Evolutionary conservation across 2,113 vertebrate species (phyloP), one percentile per base, ranked within the genome.

Genomic region (Athene noctua): DNA sequence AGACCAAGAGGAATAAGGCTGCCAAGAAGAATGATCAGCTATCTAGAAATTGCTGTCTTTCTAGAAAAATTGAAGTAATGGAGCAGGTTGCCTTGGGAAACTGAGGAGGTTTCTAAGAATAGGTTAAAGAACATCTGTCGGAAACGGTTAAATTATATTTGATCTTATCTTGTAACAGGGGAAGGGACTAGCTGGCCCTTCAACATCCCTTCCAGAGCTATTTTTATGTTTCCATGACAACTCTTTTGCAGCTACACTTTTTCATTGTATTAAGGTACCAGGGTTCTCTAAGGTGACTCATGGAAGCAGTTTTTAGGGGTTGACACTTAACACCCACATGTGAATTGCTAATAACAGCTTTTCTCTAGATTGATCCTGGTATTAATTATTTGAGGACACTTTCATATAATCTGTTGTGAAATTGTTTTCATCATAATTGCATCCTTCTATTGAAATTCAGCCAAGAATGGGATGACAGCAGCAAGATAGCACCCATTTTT

Each of bases 181-280:
- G 78, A 96, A 95, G 74, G 67, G 93, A 91, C 92, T 97, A 88
- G 14, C 57, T 88, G 84, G 65, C 58, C 74, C 90, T 92, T 75
- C 94, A 91, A 93, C 81, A 95, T 96, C 94, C 81, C 87, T 90
- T 96, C 40, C 54, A 91, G 70, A 82, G 81, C 90, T 97, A 94
- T 96, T 96, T 93, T 97, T 96, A 51, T 79, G 78, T 96, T 96
- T 95, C 95, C 87, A 91, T 96, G 96, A 66, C 93, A 95, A 97
- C 93, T 80, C 58, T 77, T 86, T 54, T 94, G 21, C 55, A 92
- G 71, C 95, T 52, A 80, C 13, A 70, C 16, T 86, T 90, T 85
- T 96, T 51, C 78, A 68, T 84, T 91, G 32, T 88, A 58, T 58
- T 66, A 72, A 94, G 74, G 27, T 58, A 85, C n/a, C 11, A 4